phyloP scores from a whole-genome alignment of 1,140 invertebrate genomes.

The Sinella curviseta region DNA sequence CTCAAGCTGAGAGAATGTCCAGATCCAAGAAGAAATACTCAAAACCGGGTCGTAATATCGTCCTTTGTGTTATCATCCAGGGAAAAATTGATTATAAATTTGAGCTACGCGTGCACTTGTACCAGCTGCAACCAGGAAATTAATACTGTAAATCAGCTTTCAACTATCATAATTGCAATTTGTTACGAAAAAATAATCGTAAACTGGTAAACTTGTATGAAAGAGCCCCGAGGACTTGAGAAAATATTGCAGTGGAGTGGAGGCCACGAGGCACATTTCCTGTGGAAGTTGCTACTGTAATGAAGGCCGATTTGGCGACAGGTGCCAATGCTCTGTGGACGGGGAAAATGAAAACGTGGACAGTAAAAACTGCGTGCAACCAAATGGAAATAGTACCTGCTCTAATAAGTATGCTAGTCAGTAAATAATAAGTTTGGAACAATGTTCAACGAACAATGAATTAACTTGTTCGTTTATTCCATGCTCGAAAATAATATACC shows the following conservation, averaged over 20 bases:
- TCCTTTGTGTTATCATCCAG: slow-evolving; percentile 57
- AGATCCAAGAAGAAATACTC: slow-evolving; percentile 52
- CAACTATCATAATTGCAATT: no score
- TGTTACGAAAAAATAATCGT: no score
- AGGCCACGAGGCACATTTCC: not conserved
- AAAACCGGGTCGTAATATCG: slow-evolving; percentile 58
- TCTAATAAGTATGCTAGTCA: not conserved
- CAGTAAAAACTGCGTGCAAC: not conserved
- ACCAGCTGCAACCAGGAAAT: slow-evolving; percentile 59
- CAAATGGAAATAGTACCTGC: not conserved
- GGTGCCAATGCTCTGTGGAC: slow-evolving; percentile 18
- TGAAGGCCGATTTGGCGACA: not conserved
- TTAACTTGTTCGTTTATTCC: no score
- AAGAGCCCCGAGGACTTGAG: not conserved
- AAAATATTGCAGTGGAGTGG: not conserved
- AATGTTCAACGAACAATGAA: no score
- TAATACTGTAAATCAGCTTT: no score
- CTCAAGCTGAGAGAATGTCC: slow-evolving; percentile 53
- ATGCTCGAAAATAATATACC: no score
- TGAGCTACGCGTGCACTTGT: slow-evolving; percentile 62
- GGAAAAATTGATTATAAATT: slow-evolving; percentile 57
- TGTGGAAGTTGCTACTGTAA: slow-evolving; percentile 33
- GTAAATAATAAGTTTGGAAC: no score
- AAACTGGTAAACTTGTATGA: no score
- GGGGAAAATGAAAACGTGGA: not conserved